phyloP scores from a whole-genome alignment of 1,140 invertebrate species.

The Neodiprion pinetum region DNA sequence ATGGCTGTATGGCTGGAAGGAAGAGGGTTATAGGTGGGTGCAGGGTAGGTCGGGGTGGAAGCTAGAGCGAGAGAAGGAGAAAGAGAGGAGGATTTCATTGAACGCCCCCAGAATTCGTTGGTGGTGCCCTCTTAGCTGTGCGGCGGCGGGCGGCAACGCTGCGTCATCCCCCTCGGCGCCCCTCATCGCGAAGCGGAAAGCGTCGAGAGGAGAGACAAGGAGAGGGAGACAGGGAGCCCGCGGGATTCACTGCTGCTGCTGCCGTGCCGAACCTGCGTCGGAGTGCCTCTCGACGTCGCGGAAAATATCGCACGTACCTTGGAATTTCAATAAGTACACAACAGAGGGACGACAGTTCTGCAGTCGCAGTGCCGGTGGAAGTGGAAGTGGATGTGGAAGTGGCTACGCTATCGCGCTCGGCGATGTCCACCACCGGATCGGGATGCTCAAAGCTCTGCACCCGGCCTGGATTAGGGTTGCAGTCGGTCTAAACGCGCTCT shows the following conservation, averaged over 20 bases:
- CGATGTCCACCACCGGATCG: background rate
- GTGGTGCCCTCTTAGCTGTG: constrained; percentile 50
- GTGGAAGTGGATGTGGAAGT: no score
- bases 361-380: no score
- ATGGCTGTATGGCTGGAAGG: background rate
- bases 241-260: constrained; percentile 21
- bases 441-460: constrained; percentile 23
- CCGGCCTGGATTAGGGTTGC: constrained; percentile 37
- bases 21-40: background rate
- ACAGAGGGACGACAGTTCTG: background rate
- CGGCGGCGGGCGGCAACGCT: constrained; percentile 32
- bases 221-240: constrained; percentile 30
- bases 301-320: constrained; percentile 34
- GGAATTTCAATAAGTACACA: background rate
- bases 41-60: constrained; percentile 12
- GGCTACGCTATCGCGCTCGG: no score
- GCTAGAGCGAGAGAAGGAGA: constrained; percentile 6
- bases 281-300: constrained; percentile 38
- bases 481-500: constrained; percentile 12
- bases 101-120: constrained; percentile 49
- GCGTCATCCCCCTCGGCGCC: constrained; percentile 10
- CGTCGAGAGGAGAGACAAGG: constrained; percentile 19
- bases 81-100: constrained; percentile 44
- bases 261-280: constrained; percentile 34
- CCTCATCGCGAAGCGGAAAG: background rate